Percentiles rank a stretch among this genome's conserved stretches.
phyloP scores from a whole-genome alignment of 2,797 vertebrate genomes.

The Menidia menidia region DNA sequence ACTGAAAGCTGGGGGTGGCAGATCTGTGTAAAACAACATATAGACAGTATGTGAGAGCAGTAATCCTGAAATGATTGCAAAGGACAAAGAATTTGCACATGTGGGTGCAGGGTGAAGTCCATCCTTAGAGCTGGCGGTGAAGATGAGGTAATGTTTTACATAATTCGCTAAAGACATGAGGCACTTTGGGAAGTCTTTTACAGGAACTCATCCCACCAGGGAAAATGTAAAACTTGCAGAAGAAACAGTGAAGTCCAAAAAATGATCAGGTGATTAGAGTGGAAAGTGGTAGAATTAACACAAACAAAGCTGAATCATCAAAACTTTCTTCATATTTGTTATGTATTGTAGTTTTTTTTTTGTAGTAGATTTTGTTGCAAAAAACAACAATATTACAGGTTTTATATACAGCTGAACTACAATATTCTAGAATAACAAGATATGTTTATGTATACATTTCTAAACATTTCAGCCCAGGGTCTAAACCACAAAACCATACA shows the following conservation, averaged over 20 bases:
- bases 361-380: neutral
- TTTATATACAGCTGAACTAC: conserved; percentile 1
- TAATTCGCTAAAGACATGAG: conserved; percentile 63
- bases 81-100: conserved; percentile 55
- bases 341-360: neutral
- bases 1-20: conserved; percentile 56
- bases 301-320: neutral
- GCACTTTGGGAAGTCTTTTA: conserved; percentile 56
- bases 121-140: conserved; percentile 56
- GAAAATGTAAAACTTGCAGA: conserved; percentile 70
- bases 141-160: conserved; percentile 76
- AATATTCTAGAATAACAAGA: neutral
- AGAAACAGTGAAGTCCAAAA: conserved; percentile 35
- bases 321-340: neutral
- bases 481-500: conserved; percentile 37
- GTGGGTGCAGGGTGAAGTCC: conserved; percentile 53
- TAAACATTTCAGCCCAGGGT: conserved; percentile 7
- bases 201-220: conserved; percentile 46
- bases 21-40: conserved; percentile 57
- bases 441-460: conserved; percentile 1
- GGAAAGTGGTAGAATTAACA: neutral
- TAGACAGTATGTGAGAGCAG: conserved; percentile 47
- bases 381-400: neutral
- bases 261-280: conserved; percentile 9
- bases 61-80: conserved; percentile 55